These are phyloP conservation scores for Pammene fasciana DNA, from an alignment of 2,888 invertebrate species.

Conservation along the genomic window DNA sequence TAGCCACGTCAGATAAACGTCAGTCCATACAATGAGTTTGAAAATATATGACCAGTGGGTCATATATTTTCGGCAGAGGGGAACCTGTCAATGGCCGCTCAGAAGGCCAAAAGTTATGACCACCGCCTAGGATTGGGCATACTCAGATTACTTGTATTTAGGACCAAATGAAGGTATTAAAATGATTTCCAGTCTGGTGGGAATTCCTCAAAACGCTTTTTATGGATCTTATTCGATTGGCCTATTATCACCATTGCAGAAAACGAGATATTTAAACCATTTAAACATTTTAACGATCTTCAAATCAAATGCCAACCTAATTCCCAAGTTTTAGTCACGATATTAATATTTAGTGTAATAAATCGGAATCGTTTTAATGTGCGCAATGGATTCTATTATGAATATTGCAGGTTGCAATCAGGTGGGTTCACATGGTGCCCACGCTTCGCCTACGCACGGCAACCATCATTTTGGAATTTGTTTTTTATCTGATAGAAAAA, in stretches of 20 bases:
- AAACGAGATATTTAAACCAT: not conserved
- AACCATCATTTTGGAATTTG: constrained; percentile 48
- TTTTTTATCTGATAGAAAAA: constrained; percentile 12
- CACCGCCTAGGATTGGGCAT: no score
- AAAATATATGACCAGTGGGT: no score
- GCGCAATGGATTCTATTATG: constrained; percentile 34
- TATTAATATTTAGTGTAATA: constrained; percentile 39
- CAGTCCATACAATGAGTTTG: no score
- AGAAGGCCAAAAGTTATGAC: no score
- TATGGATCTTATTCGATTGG: no score
- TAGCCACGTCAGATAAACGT: no score
- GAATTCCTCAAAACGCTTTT: no score
- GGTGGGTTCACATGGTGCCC: constrained; percentile 10
- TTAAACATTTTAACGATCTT: constrained; percentile 18
- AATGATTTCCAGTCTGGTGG: no score
- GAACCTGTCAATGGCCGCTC: no score
- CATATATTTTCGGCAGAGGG: no score
- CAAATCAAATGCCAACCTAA: constrained; percentile 33
- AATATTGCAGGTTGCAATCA: constrained; percentile 23
- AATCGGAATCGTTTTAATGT: constrained; percentile 25
- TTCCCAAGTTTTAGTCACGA: constrained; percentile 37
- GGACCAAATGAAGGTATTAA: no score
- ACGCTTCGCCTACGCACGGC: constrained; percentile 43
- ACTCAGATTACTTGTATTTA: no score
- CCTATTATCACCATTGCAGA: not conserved